A percentile compares a stretch with the other conserved stretches of the same genome.
Conservation (phyloP, 2,888 invertebrate genomes). For the Nephrotoma guestfalica region DNA sequence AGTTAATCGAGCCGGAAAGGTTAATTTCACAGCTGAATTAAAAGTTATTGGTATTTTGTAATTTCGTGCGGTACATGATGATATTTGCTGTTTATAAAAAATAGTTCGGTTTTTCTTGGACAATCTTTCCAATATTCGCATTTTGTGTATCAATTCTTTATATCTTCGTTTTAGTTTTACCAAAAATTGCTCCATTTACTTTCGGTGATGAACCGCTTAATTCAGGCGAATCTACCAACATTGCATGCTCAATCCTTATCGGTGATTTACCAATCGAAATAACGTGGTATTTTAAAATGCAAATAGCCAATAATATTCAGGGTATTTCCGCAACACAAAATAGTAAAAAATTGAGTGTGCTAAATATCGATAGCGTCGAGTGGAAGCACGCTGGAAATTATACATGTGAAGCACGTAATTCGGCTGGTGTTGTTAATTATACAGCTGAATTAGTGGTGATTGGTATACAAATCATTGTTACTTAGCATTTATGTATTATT, state of each 20-base stretch:
- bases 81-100: neutral
- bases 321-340: conserved; percentile 34
- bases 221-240: conserved; percentile 45
- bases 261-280: conserved; percentile 59
- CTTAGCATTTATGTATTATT: neutral
- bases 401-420: conserved; percentile 50
- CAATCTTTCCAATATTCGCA: no score
- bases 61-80: neutral
- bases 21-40: conserved; percentile 36
- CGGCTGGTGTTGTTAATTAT: conserved; percentile 47
- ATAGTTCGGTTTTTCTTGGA: no score
- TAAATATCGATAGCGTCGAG: conserved; percentile 46
- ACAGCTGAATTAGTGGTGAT: conserved; percentile 49
- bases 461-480: conserved; percentile 36
- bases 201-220: conserved; percentile 39
- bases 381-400: conserved; percentile 53
- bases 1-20: conserved; percentile 40
- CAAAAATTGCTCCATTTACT: conserved; percentile 33
- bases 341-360: conserved; percentile 43
- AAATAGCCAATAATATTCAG: conserved; percentile 24
- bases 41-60: conserved; percentile 38
- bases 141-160: no score
- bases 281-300: conserved; percentile 52
- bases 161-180: conserved; percentile 22
- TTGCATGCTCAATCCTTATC: conserved; percentile 44